Conservation (phyloP, 1,140 invertebrate genomes). For the Adoxophyes honmai region DNA sequence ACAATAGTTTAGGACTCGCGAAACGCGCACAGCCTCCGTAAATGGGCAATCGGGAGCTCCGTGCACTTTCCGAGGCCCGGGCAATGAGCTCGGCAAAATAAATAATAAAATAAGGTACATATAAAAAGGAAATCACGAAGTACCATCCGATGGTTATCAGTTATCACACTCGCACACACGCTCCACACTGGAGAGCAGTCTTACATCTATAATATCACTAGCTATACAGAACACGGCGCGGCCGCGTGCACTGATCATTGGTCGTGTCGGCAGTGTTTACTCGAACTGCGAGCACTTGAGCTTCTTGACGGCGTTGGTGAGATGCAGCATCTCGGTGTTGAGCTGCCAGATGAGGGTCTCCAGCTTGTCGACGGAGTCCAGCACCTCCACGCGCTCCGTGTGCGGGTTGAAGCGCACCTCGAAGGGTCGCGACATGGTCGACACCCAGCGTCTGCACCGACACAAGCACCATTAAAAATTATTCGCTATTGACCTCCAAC, state of each 20-base stretch:
- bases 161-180: conserved; percentile 55
- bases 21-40: conserved; percentile 48
- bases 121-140: conserved; percentile 64
- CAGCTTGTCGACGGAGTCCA: conserved; percentile 92
- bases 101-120: conserved; percentile 69
- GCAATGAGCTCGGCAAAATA: conserved; percentile 74
- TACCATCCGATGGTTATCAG: conserved; percentile 67
- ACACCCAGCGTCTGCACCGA: conserved; percentile 86
- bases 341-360: conserved; percentile 88
- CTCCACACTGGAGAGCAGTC: conserved; percentile 59
- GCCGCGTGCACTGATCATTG: conserved; percentile 59
- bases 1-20: conserved; percentile 58
- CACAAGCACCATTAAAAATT: background rate
- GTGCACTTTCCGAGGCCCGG: conserved; percentile 52
- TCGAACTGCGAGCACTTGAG: conserved; percentile 81
- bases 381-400: conserved; percentile 95
- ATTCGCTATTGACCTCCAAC: no score
- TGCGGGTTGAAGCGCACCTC: conserved; percentile 98
- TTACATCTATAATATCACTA: conserved; percentile 73
- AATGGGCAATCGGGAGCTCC: conserved; percentile 66
- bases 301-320: conserved; percentile 90
- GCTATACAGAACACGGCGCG: conserved; percentile 63
- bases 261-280: conserved; percentile 46
- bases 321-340: conserved; percentile 89
- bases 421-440: conserved; percentile 92